Base-by-base conservation (phyloP, 1,140 invertebrate genomes). In the Heliconius hermathena region DNA sequence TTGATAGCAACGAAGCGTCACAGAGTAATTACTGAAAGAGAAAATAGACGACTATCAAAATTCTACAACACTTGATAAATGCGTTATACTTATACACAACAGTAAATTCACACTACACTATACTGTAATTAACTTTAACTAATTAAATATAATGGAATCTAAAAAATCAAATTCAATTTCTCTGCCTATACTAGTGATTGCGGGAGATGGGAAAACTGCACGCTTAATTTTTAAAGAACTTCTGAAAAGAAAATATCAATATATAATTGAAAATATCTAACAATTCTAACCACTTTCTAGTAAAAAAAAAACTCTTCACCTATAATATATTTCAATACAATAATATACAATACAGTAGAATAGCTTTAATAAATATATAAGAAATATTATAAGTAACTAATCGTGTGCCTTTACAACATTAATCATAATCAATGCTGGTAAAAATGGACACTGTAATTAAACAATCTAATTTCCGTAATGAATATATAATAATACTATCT, bases 21-120 rank as follows among this genome's bases (percentile, higher is more conserved):
- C 76, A 77, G 74, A 49, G 71, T 70, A 77, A 77, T 77, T 77
- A 54, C 29, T 66, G 70, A 38, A 77, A 77, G 76, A 77, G 76
- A 77, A 77, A 77, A 77, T 77, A 26, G 57, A 38, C 66, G 66
- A 71, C 46, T 72, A 77, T 77, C 76, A 77, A 77, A 77, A 77
- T 77, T 77, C 76, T 77, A 38, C 70, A 72, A 72, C 76, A 49
- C 76, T 71, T 77, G 76, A 18, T 66, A 72, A 29, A 77, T 60
- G 76, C 76, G 49, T 77, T 77, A 36, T 18, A 52, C 33, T 36
- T 36, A 72, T 41, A 46, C 36, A 18, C 38, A 6, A 20, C 18
- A 49, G 46, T 49, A 33, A 71, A 71, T 77, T 75, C 57, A 54
- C 73, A 41, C 36, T 36, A n/a, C 8, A 36, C 75, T 46, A 38